Percentiles rank a stretch among this genome's conserved stretches.
Conservation (phyloP, 1,140 invertebrate genomes). For the Hylaeus volcanicus region DNA sequence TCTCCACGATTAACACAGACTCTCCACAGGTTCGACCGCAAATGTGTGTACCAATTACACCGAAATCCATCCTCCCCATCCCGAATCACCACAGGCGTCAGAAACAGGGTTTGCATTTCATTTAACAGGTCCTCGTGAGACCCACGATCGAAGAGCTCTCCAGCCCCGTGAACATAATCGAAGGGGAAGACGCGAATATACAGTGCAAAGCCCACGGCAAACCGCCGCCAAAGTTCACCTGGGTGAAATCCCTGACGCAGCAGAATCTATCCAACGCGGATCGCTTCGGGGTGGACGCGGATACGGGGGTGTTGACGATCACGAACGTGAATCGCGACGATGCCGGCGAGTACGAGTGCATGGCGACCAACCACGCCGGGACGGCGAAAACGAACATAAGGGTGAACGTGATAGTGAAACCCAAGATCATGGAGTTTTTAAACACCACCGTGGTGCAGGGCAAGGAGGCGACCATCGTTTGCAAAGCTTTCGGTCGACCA, state of each 20-base stretch:
- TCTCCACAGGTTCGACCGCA: not conserved
- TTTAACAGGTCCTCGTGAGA: conserved; percentile 86
- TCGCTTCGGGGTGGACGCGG: conserved; percentile 87
- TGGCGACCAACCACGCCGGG: conserved; percentile 91
- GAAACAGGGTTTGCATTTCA: conserved; percentile 14
- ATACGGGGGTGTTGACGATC: conserved; percentile 87
- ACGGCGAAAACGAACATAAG: conserved; percentile 83
- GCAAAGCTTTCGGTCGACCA: conserved; percentile 89
- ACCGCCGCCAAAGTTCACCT: conserved; percentile 89
- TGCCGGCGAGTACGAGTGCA: conserved; percentile 90
- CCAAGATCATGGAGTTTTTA: conserved; percentile 88
- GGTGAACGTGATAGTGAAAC: conserved; percentile 87
- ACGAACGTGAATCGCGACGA: conserved; percentile 89
- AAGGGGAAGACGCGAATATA: conserved; percentile 88
- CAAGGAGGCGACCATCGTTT: conserved; percentile 85
- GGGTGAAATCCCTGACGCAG: conserved; percentile 87
- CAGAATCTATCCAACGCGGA: conserved; percentile 86
- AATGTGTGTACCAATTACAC: conserved; percentile 22
- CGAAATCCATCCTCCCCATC: not conserved
- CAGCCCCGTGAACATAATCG: conserved; percentile 84
- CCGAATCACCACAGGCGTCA: conserved; percentile 4
- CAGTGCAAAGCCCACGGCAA: conserved; percentile 90
- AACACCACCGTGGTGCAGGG: conserved; percentile 87
- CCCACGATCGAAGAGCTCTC: conserved; percentile 85
- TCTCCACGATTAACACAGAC: not conserved